Conservation (phyloP, 2,888 invertebrate genomes). For the Onthophagus sagittarius region DNA sequence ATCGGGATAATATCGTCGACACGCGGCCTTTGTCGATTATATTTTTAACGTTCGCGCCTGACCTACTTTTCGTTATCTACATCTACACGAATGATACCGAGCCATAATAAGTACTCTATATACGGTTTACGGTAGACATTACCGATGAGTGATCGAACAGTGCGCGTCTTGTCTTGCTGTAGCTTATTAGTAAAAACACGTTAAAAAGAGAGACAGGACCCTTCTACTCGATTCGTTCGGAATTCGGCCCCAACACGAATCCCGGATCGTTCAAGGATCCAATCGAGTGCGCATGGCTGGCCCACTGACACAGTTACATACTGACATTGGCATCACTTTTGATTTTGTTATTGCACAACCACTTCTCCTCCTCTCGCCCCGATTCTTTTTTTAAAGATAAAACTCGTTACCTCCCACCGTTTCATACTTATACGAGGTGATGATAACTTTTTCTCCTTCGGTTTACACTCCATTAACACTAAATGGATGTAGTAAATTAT, state of each 20-base stretch:
- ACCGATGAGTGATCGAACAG: not conserved
- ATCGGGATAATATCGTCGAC: not conserved
- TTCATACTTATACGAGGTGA: not conserved
- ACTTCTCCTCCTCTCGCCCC: not conserved
- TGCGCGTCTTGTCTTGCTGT: not conserved
- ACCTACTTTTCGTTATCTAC: slow-evolving; percentile 13
- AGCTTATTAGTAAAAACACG: no score
- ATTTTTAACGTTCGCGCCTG: slow-evolving; percentile 7
- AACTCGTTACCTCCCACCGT: not conserved
- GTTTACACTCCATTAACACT: no score
- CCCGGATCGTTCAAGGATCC: not conserved
- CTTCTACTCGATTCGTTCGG: not conserved
- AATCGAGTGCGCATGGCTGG: not conserved
- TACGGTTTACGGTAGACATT: not conserved
- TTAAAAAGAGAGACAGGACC: no score
- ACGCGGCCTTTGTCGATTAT: slow-evolving; percentile 7
- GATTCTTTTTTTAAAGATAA: not conserved
- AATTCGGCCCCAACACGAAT: not conserved
- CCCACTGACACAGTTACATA: slow-evolving; percentile 25
- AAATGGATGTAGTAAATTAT: no score
- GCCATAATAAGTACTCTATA: not conserved
- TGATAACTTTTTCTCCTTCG: no score
- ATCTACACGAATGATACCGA: not conserved
- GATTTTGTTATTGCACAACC: slow-evolving; percentile 16
- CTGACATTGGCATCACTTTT: slow-evolving; percentile 26